phyloP scores from a whole-genome alignment of 2,888 invertebrate genomes.

The Anorthoa munda region DNA sequence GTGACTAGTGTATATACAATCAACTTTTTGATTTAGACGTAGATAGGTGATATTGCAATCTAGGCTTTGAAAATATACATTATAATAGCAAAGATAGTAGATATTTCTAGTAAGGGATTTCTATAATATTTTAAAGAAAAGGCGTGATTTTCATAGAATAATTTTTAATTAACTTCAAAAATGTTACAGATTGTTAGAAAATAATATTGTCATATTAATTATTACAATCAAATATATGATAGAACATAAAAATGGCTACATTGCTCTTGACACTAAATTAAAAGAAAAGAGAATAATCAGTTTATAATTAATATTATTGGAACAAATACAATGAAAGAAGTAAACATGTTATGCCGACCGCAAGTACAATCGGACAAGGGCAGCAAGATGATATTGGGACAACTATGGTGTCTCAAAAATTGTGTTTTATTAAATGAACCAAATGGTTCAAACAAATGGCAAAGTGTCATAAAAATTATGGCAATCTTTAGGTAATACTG shows the following conservation, averaged over 20 bases:
- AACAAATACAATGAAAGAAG: constrained; percentile 1
- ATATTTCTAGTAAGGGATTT: constrained; percentile 25
- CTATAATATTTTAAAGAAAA: constrained; percentile 25
- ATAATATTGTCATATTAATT: constrained; percentile 9
- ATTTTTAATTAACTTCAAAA: constrained; percentile 11
- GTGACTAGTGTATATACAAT: constrained; percentile 13
- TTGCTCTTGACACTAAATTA: too few species aligned
- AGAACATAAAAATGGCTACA: constrained; percentile 12
- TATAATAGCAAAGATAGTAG: constrained; percentile 27
- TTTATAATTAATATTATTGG: constrained; percentile 11
- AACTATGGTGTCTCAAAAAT: background rate
- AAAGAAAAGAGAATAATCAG: too few species aligned
- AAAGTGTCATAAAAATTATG: constrained; percentile 33
- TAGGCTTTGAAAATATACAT: constrained; percentile 21
- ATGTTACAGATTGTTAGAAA: constrained; percentile 7
- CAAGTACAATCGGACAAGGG: too few species aligned
- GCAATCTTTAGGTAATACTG: constrained; percentile 32
- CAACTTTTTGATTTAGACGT: constrained; percentile 27
- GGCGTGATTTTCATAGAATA: constrained; percentile 4
- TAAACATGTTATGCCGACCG: too few species aligned
- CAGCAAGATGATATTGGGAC: constrained; percentile 3
- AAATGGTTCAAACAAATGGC: constrained; percentile 17
- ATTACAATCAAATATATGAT: constrained; percentile 10
- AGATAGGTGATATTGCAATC: constrained; percentile 23
- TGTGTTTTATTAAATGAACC: background rate